These are phyloP conservation scores for Scrobipalpa costella DNA, from an alignment of 2,888 invertebrate species.

Conservation along the genomic window DNA sequence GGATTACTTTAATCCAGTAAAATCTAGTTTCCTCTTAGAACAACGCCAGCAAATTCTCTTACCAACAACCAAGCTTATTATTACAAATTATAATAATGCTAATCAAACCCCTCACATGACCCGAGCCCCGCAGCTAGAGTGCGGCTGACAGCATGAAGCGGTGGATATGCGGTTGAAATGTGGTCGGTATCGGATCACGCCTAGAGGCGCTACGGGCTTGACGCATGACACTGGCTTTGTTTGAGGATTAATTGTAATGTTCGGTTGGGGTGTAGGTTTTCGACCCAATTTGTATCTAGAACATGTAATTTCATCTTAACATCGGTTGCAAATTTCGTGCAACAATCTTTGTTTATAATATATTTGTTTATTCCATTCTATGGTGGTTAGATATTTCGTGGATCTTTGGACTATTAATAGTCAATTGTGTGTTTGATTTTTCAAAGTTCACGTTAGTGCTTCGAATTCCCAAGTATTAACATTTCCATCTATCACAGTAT, in stretches of 20 bases:
- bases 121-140: conserved; percentile 10
- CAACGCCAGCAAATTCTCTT: neutral
- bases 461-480: no score
- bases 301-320: neutral
- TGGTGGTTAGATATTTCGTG: no score
- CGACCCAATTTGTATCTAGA: neutral
- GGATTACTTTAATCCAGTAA: no score
- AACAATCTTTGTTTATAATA: no score
- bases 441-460: no score
- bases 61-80: conserved; percentile 4
- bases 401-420: no score
- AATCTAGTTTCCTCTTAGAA: no score
- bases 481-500: no score
- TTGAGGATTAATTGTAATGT: conserved; percentile 1
- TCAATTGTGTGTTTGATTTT: no score
- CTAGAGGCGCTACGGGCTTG: neutral
- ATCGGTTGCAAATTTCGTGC: no score
- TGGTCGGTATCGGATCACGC: neutral
- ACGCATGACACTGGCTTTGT: conserved; percentile 2
- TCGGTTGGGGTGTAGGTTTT: neutral
- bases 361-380: no score
- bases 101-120: conserved; percentile 15
- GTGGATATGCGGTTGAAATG: neutral
- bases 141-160: conserved; percentile 3
- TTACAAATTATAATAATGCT: conserved; percentile 19